Conservation (phyloP, 2,888 invertebrate species). For the Phortica okadai region DNA sequence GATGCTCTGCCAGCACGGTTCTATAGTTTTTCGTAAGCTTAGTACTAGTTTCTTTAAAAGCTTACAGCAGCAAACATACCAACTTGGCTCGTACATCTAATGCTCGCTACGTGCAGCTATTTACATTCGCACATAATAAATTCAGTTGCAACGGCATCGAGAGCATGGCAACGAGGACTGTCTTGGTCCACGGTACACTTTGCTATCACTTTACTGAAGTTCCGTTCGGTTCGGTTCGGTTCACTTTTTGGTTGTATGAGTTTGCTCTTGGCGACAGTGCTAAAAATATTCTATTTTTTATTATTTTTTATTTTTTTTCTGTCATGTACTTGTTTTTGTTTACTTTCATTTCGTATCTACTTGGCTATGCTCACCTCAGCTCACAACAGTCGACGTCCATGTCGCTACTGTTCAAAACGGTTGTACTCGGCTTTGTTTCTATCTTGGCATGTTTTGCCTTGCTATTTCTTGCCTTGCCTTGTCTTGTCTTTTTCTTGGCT, state of each 20-base stretch:
- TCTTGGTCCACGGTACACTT: background rate
- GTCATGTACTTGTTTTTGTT: constrained; percentile 11
- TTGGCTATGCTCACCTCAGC: background rate
- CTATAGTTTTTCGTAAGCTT: background rate
- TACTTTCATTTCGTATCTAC: no score
- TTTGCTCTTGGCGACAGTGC: background rate
- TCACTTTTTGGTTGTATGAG: background rate
- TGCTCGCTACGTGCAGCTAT: constrained; percentile 66
- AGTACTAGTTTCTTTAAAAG: background rate
- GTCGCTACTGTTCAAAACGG: background rate
- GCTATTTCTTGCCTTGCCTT: background rate
- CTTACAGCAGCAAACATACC: background rate
- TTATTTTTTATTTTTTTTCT: background rate
- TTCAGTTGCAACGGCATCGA: constrained; percentile 45
- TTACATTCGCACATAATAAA: constrained; percentile 74
- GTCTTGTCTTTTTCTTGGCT: background rate
- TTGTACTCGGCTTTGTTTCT: background rate
- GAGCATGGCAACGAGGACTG: constrained; percentile 18
- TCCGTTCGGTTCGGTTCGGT: background rate
- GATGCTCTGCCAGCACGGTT: background rate
- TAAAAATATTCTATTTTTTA: background rate
- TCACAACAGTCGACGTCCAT: background rate
- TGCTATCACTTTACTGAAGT: constrained; percentile 13
- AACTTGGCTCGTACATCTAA: constrained; percentile 7
- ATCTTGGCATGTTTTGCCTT: background rate